Percentiles rank a stretch among this genome's conserved stretches.
Conservation (phyloP, 1,140 invertebrate genomes). For the Copidosoma floridanum region DNA sequence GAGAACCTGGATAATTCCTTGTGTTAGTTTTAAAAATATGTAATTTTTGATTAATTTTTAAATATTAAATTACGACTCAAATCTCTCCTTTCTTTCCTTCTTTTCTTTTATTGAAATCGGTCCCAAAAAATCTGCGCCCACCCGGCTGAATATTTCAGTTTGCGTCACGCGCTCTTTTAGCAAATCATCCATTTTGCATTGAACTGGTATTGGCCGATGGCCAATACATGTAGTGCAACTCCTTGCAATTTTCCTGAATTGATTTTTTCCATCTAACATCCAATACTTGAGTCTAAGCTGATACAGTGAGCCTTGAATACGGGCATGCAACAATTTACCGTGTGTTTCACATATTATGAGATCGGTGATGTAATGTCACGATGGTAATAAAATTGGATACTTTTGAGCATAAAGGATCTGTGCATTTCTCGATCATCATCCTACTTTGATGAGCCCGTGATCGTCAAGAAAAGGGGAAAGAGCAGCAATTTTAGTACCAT, state of each 20-base stretch:
- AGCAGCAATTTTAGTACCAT: not conserved
- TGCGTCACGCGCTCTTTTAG: constrained; percentile 24
- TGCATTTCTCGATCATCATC: constrained; percentile 36
- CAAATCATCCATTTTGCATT: constrained; percentile 26
- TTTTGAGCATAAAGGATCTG: constrained; percentile 10
- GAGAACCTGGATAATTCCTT: too few relatives aligned
- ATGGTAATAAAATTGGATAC: constrained; percentile 30
- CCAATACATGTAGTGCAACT: constrained; percentile 29
- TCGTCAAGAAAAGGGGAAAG: constrained; percentile 38
- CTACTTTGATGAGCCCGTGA: constrained; percentile 37
- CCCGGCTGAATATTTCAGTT: constrained; percentile 28
- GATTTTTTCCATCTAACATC: not conserved
- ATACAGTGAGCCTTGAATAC: constrained; percentile 12
- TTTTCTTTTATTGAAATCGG: constrained; percentile 31
- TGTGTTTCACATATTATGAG: constrained; percentile 26
- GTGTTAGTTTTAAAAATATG: too few relatives aligned
- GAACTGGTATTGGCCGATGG: constrained; percentile 4
- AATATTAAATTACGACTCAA: constrained; percentile 24
- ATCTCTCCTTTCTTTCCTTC: constrained; percentile 16
- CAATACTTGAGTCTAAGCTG: constrained; percentile 2
- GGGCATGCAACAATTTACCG: not conserved
- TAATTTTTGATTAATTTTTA: too few relatives aligned
- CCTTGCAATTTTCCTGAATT: constrained; percentile 21
- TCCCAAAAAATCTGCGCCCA: constrained; percentile 28
- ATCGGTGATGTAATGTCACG: constrained; percentile 21